Base-by-base conservation (phyloP, 2,113 vertebrate species). In the Pelvicachromis taeniatus region DNA sequence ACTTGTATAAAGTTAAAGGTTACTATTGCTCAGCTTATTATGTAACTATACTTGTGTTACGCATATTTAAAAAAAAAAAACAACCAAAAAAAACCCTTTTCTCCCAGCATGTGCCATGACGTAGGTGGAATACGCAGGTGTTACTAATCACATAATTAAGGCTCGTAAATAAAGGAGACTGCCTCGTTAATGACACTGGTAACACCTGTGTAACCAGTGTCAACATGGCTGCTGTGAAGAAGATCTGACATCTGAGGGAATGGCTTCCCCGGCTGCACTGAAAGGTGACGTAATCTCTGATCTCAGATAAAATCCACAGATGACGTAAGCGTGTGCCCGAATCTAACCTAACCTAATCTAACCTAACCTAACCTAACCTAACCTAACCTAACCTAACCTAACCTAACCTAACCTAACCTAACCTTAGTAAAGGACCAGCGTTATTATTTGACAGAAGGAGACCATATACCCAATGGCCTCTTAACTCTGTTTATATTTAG, bases 131-230 rank as follows among this genome's bases (percentile, higher is more conserved):
- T 50, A 11, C 9, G 1, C 68, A 75, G 42, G 68, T 50, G 9
- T 75, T 75, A 50, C 42, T 50, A 31, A 75, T 50, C 68, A 19
- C 42, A 19, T 19, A 50, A 50, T 50, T 73, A 73, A 50, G 14
- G 40, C 14, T 73, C 2, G 10, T 35, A 63, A 19, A 19, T 35
- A 63, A 63, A 35, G 12, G 16, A 61, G 58, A 11, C 16, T 33
- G 9, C 58, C 58, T 61, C 16, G 58, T 61, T 61, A 35, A 61
- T 19, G 0, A 33, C 31, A 59, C 14, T 8, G 14, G 14, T 31
- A 0, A 59, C 56, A 63, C 17, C 19, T 38, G 59, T 0, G 33
- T n/a, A n/a, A 38, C 5, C 35, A 1, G 1, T 7, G 68, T 12
- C 42, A 73, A 48, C 26, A 19, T 73, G 42, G 68, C 16, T 48